phyloP scores from a whole-genome alignment of 2,888 invertebrate genomes.

The Phortica okadai region DNA sequence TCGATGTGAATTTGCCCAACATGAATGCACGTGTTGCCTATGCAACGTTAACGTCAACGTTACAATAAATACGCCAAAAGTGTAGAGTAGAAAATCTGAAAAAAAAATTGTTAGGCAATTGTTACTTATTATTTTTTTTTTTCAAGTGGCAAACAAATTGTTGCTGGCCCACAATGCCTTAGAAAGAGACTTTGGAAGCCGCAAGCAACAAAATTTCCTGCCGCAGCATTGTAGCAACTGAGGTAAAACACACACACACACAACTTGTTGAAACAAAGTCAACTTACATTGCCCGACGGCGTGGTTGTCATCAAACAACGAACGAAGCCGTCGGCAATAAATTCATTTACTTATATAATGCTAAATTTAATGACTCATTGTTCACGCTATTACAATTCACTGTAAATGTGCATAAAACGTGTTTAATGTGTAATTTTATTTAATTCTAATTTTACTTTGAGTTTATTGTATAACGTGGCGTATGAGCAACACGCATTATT shows the following conservation, averaged over 20 bases:
- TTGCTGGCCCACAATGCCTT: not conserved
- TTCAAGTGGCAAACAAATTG: not conserved
- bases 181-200: not conserved
- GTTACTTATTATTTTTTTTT: not conserved
- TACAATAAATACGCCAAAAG: not conserved
- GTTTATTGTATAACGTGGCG: not conserved
- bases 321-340: not conserved
- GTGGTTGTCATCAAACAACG: not conserved
- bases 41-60: conserved; percentile 41
- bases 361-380: conserved; percentile 37
- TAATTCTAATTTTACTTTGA: not conserved
- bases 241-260: not conserved
- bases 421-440: conserved; percentile 16
- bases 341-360: conserved; percentile 1
- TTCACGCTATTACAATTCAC: conserved; percentile 1
- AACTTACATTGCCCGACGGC: not conserved
- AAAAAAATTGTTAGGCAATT: conserved; percentile 15
- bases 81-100: conserved; percentile 42
- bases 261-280: not conserved
- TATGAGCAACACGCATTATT: conserved; percentile 12
- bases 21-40: conserved; percentile 47
- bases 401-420: not conserved
- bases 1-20: conserved; percentile 74
- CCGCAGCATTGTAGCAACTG: not conserved
- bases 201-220: not conserved